These are phyloP conservation scores for Drosophila longiperda DNA, from an alignment of 2,888 invertebrate genomes.

Conservation along the genomic window DNA sequence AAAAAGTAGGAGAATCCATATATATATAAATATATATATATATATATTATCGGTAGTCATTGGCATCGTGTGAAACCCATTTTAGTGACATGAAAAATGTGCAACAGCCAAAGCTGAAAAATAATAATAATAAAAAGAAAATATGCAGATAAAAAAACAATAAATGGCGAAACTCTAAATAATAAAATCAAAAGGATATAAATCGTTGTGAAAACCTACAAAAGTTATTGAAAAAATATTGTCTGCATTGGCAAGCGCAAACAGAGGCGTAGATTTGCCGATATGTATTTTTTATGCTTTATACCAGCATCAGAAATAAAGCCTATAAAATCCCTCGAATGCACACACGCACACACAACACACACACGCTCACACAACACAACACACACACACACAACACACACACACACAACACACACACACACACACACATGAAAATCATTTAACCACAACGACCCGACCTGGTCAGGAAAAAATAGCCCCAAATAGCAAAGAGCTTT, in stretches of 20 bases:
- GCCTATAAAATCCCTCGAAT: constrained; percentile 3
- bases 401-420: not conserved
- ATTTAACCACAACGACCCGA: constrained; percentile 70
- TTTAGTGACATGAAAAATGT: constrained; percentile 81
- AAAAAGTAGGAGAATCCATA: not conserved
- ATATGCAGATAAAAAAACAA: constrained; percentile 10
- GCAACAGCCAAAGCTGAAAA: constrained; percentile 45
- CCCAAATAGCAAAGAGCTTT: constrained; percentile 45
- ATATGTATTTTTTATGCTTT: constrained; percentile 1
- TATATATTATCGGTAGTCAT: constrained; percentile 30
- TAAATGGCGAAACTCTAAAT: constrained; percentile 58
- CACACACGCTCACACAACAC: not conserved
- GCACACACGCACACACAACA: not conserved
- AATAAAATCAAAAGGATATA: constrained; percentile 80
- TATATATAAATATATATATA: not conserved
- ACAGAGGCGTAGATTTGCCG: not conserved
- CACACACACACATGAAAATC: constrained; percentile 44
- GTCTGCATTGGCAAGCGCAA: constrained; percentile 56
- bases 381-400: not conserved
- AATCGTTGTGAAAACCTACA: constrained; percentile 59
- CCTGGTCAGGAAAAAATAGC: constrained; percentile 34
- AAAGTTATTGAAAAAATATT: constrained; percentile 76
- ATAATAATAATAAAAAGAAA: constrained; percentile 6
- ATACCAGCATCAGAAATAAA: constrained; percentile 30
- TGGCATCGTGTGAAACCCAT: constrained; percentile 56